Evolutionary conservation across 2,113 vertebrate genomes (phyloP), one percentile per base, ranked within the genome.

Genomic region (Oenanthe oenanthe): DNA sequence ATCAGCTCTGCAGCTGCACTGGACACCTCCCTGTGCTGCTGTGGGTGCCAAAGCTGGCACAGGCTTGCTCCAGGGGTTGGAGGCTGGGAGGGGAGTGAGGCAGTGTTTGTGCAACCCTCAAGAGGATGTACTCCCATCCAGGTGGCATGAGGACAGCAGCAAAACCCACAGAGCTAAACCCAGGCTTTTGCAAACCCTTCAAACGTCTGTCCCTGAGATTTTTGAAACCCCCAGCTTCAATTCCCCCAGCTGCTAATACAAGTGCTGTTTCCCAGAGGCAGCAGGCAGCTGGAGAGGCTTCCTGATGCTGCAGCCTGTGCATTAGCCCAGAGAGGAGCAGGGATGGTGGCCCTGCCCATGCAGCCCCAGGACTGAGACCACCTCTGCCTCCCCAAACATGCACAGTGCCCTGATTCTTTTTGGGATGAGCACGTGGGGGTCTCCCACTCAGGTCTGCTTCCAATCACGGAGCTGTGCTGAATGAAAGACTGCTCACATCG

Each of bases 401-500:
- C 25, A 50, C 53, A 22, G 61, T 1, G 3, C 18, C 18, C 32
- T 86, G 65, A 9, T 29, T 63, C 63, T 43, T 53, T 68, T 47
- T 13, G 17, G 42, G 43, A 15, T 25, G 61, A 77, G 42, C 1
- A 2, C 0, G 0, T 19, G 73, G 3, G 3, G 53, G 47, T 91
- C 16, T 73, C 71, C 72, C 8, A 1, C n/a, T 67, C 60, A 10
- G 61, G 60, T 88, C 94, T 96, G 88, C 85, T 96, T 93, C 79
- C 68, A 90, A 83, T 92, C 93, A 74, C 7, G 0, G 2, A 61
- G 68, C 56, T 3, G 2, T 53, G 75, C 56, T 34, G 45, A 80
- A 83, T 86, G 51, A 88, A 92, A 92, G 67, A 3, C 82, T 77
- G 75, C 65, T 95, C 72, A 68, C 78, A 92, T 75, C 4, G 1